Evolutionary conservation across 2,113 vertebrate genomes (phyloP), one percentile per base, ranked within the genome.

Genomic region (Microcebus ravelobensis): DNA sequence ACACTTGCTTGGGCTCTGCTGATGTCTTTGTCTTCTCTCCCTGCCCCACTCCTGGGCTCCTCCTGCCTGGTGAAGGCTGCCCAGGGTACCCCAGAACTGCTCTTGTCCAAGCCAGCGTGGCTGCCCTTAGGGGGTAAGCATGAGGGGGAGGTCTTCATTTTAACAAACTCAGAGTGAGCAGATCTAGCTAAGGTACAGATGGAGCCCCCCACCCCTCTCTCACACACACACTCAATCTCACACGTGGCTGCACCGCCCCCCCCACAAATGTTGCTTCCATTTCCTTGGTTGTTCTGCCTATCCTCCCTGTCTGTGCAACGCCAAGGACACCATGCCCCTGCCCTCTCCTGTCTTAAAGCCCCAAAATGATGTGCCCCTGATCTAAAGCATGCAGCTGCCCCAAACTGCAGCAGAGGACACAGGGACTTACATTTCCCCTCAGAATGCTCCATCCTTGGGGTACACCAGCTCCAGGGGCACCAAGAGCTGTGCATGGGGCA

Each of bases 401-500:
- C n/a, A 23, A 31, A 83, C 14, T 13, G 27, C 39, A 74, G 29
- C 67, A 92, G 81, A 50, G 10, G n/a, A 25, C 8, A 23, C 50
- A n/a, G 67, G 31, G 25, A 2, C 8, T 3, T 48, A 18, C 5
- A 4, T 17, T 55, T 18, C 4, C 34, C 52, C n/a, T n/a, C n/a
- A 31, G 15, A 0, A 0, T 1, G 10, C 2, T 17, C 39, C 68
- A 25, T 8, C 36, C 39, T 65, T 29, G 23, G 29, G 68, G 20
- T 4, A 31, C 8, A 39, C 3, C 0, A 13, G 73, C 3, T 15
- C 18, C n/a, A 6, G 2, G 2, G 31, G 14, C 20, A 6, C 59
- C 1, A 0, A 25, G 27, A 48, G 12, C 21, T 71, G 36, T 4
- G 1, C 3, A 3, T 1, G 0, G 21, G n/a, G 17, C 9, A 55